Percentiles rank a stretch among this genome's conserved stretches.
phyloP scores from a whole-genome alignment of 2,113 vertebrate species.

The Hassar affinis region DNA sequence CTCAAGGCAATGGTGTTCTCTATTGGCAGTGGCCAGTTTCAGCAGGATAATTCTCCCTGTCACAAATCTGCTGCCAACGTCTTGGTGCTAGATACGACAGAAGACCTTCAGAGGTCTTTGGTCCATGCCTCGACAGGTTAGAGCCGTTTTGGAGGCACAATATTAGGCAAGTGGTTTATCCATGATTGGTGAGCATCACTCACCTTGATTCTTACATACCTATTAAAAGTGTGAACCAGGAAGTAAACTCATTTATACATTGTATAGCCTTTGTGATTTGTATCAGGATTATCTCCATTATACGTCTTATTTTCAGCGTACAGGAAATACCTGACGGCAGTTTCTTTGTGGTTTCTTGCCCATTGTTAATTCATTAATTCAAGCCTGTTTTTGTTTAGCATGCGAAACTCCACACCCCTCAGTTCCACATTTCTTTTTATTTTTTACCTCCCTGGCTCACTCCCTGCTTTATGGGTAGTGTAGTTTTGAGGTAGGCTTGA shows the following conservation, averaged over 20 bases:
- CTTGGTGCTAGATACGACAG: too few species aligned
- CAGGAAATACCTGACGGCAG: neutral
- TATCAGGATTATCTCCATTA: neutral
- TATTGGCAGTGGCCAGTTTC: too few species aligned
- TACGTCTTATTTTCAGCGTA: neutral
- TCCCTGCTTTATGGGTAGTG: constrained; percentile 32
- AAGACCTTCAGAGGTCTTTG: too few species aligned
- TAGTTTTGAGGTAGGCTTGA: constrained; percentile 6
- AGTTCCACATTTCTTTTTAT: neutral
- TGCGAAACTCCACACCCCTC: neutral
- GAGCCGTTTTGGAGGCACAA: too few species aligned
- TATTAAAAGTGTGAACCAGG: neutral
- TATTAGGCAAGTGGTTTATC: too few species aligned
- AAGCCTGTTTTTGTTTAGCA: constrained; percentile 8
- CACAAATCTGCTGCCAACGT: too few species aligned
- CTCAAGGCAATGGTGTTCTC: neutral
- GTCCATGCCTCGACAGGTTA: too few species aligned
- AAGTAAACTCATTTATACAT: neutral
- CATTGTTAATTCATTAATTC: neutral
- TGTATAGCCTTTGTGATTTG: neutral
- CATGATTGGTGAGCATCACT: neutral
- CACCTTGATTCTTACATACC: neutral
- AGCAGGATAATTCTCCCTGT: neutral
- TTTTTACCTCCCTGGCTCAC: neutral
- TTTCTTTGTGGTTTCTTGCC: constrained; percentile 6